Evolutionary conservation across 2,888 invertebrate genomes (phyloP).

Genomic region (Drosophila sordidula): DNA sequence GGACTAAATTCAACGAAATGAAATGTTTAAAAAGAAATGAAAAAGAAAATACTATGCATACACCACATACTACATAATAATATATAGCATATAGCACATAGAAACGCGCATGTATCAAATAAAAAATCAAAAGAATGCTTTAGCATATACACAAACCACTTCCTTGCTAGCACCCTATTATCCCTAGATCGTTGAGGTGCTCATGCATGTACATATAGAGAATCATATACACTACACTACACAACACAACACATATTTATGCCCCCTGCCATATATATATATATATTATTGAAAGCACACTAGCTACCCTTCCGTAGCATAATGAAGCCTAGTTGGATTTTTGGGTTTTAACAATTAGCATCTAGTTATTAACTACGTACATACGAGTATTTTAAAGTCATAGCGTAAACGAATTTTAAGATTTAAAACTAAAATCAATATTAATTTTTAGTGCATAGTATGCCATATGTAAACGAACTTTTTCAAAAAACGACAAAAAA

Average conservation of each 20-base stretch:
- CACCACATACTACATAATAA: constrained; percentile 5
- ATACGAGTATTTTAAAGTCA: constrained; percentile 76
- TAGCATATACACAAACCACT: constrained; percentile 63
- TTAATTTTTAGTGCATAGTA: constrained; percentile 70
- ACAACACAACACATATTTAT: constrained; percentile 38
- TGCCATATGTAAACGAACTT: constrained; percentile 75
- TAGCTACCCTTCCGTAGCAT: constrained; percentile 74
- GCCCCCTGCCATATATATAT: constrained; percentile 44
- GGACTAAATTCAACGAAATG: constrained; percentile 71
- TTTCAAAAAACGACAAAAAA: constrained; percentile 41
- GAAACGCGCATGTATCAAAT: constrained; percentile 76
- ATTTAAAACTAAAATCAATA: constrained; percentile 51
- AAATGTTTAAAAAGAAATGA: constrained; percentile 44
- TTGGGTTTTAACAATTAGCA: constrained; percentile 73
- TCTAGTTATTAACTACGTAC: constrained; percentile 69
- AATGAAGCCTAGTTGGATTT: constrained; percentile 60
- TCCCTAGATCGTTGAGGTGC: constrained; percentile 37
- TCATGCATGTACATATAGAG: constrained; percentile 70
- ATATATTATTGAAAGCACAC: constrained; percentile 52
- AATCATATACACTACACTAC: constrained; percentile 24
- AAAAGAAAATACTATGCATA: constrained; percentile 31
- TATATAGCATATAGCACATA: constrained; percentile 69
- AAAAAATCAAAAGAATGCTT: constrained; percentile 75
- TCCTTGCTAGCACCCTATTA: constrained; percentile 57
- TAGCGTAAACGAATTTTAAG: constrained; percentile 78